phyloP scores from a whole-genome alignment of 92 coral and sea anemone species.

The Porites cylindrica region DNA sequence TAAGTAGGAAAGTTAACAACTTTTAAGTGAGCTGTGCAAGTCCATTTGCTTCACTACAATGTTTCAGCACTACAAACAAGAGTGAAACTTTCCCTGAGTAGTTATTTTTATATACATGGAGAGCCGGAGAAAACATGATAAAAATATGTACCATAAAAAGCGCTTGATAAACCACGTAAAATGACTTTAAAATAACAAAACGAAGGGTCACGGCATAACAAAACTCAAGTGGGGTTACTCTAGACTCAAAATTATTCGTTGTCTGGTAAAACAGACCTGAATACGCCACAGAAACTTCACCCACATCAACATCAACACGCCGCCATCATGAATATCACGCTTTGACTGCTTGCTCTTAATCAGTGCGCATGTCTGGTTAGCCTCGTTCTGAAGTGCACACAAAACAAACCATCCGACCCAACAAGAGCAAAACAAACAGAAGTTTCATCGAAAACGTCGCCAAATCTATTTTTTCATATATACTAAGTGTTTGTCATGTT shows the following conservation, averaged over 20 bases:
- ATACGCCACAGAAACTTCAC: neutral
- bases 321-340: constrained; percentile 44
- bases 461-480: neutral
- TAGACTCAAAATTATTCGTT: neutral
- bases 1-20: neutral
- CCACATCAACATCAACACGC: neutral
- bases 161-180: neutral
- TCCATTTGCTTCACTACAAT: too few species aligned
- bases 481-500: too few species aligned
- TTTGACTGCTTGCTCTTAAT: neutral
- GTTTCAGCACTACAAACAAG: too few species aligned
- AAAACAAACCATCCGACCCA: neutral
- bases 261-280: constrained; percentile 5
- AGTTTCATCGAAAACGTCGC: neutral
- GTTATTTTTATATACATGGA: too few species aligned
- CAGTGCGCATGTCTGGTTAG: constrained; percentile 32
- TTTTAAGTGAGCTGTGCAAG: too few species aligned
- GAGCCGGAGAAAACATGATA: too few species aligned
- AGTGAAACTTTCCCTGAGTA: too few species aligned
- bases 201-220: neutral
- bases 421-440: too few species aligned
- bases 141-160: too few species aligned
- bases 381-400: constrained; percentile 41
- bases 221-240: neutral
- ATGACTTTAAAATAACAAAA: neutral